These are phyloP conservation scores for Drosophila suboccidentalis DNA, from an alignment of 2,888 invertebrate genomes.

Conservation along the genomic window DNA sequence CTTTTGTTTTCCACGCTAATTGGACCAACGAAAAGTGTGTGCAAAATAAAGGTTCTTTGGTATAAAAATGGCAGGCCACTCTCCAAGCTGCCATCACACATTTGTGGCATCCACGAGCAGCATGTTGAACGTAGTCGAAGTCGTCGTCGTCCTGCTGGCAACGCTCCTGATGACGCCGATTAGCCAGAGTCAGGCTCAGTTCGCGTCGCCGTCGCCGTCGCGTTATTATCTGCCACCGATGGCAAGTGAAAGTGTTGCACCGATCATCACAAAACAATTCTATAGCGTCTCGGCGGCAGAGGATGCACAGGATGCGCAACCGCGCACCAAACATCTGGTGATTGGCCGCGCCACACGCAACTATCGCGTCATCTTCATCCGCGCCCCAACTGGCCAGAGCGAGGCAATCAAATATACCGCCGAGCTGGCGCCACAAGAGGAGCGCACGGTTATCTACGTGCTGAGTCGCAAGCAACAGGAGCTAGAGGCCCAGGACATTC, in stretches of 20 bases:
- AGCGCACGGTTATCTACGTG: slow-evolving; percentile 85
- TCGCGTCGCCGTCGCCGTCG: slow-evolving; percentile 17
- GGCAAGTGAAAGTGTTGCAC: slow-evolving; percentile 29
- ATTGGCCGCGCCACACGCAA: slow-evolving; percentile 83
- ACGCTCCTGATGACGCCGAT: not conserved
- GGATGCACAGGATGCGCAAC: slow-evolving; percentile 72
- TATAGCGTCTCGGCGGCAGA: slow-evolving; percentile 84
- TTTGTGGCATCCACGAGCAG: slow-evolving; percentile 39
- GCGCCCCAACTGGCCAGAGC: slow-evolving; percentile 77
- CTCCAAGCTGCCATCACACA: slow-evolving; percentile 22
- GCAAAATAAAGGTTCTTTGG: slow-evolving; percentile 28
- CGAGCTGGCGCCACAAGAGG: slow-evolving; percentile 84
- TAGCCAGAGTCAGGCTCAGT: not conserved
- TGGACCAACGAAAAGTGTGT: slow-evolving; percentile 14
- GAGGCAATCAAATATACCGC: slow-evolving; percentile 76
- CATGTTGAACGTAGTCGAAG: slow-evolving; percentile 37
- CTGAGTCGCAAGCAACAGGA: slow-evolving; percentile 83
- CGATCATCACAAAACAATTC: slow-evolving; percentile 84
- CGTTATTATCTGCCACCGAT: slow-evolving; percentile 57
- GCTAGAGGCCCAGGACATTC: slow-evolving; percentile 78
- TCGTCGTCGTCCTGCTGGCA: not conserved
- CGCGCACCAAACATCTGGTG: slow-evolving; percentile 72
- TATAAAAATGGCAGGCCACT: slow-evolving; percentile 30
- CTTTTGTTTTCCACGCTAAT: slow-evolving; percentile 70
- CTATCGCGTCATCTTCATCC: slow-evolving; percentile 85